A percentile compares a stretch with the other conserved stretches of the same genome.
Evolutionary conservation across 2,888 invertebrate genomes (phyloP).

Genomic region (Elysia crispata): DNA sequence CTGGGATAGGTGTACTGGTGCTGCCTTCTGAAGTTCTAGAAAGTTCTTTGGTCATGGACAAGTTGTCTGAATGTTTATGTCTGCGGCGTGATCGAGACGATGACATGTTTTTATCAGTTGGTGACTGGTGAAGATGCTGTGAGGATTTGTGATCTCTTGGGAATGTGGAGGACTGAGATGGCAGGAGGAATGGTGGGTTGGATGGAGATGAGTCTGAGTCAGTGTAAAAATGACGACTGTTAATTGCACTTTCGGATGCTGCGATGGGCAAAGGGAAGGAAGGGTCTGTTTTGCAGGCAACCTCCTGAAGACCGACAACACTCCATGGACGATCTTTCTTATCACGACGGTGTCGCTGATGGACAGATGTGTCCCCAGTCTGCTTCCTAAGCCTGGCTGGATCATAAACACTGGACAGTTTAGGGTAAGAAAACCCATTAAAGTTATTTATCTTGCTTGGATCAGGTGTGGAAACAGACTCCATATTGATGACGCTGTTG

Average conservation of each 20-base stretch:
- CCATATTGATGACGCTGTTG: slow-evolving; percentile 67
- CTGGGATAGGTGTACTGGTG: not conserved
- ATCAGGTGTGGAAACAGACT: slow-evolving; percentile 58
- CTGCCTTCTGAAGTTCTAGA: not conserved
- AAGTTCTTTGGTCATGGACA: slow-evolving; percentile 18
- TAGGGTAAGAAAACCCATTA: slow-evolving; percentile 21
- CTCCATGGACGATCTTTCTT: slow-evolving; percentile 86
- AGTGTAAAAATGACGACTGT: slow-evolving; percentile 80
- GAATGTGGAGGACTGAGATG: slow-evolving; percentile 56
- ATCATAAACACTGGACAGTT: slow-evolving; percentile 58
- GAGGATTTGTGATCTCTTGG: slow-evolving; percentile 50
- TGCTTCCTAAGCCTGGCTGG: slow-evolving; percentile 57
- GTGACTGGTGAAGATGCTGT: too few species aligned
- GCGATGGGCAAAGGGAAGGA: slow-evolving; percentile 82
- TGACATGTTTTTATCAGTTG: too few species aligned
- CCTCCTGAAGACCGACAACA: slow-evolving; percentile 89
- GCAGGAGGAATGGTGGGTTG: slow-evolving; percentile 28
- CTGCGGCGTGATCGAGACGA: not conserved
- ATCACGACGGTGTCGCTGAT: slow-evolving; percentile 37
- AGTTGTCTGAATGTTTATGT: not conserved
- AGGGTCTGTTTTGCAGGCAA: slow-evolving; percentile 66
- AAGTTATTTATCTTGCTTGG: slow-evolving; percentile 3
- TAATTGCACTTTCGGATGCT: slow-evolving; percentile 92
- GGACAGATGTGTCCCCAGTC: slow-evolving; percentile 39
- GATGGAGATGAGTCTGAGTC: slow-evolving; percentile 46